These are phyloP conservation scores for Euzetes globulus DNA, from an alignment of 2,888 invertebrate genomes.

Conservation along the genomic window DNA sequence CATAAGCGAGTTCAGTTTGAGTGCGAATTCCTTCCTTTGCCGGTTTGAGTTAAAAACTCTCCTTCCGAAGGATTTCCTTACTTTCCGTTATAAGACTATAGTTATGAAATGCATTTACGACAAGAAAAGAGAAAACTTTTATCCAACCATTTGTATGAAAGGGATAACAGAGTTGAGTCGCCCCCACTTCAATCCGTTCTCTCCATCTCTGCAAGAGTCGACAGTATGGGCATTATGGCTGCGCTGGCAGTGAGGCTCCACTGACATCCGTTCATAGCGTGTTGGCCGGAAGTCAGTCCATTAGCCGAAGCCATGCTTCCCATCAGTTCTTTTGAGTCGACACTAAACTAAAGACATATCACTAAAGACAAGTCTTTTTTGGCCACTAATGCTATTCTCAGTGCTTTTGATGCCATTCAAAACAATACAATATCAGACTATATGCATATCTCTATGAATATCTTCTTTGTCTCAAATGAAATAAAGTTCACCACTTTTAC, in stretches of 20 bases:
- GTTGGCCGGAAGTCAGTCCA: slow-evolving; percentile 41
- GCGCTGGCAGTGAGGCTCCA: slow-evolving; percentile 23
- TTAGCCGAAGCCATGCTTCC: slow-evolving; percentile 37
- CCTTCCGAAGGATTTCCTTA: slow-evolving; percentile 30
- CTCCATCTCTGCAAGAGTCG: background rate
- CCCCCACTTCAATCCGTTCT: background rate
- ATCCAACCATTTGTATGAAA: background rate
- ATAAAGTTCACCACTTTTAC: background rate
- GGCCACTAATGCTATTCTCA: slow-evolving; percentile 11
- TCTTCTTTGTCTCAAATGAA: background rate
- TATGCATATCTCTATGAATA: background rate
- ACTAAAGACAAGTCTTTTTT: slow-evolving; percentile 13
- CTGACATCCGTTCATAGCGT: slow-evolving; percentile 33
- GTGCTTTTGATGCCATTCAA: background rate
- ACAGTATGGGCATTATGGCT: background rate
- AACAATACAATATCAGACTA: background rate
- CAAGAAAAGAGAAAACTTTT: slow-evolving; percentile 26
- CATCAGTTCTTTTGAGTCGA: slow-evolving; percentile 27
- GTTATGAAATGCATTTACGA: slow-evolving; percentile 17
- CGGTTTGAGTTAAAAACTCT: slow-evolving; percentile 28
- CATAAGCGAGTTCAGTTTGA: slow-evolving; percentile 14
- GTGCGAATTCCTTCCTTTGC: slow-evolving; percentile 30
- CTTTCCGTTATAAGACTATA: slow-evolving; percentile 25
- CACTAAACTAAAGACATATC: background rate
- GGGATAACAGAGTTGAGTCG: slow-evolving; percentile 1